phyloP scores from a whole-genome alignment of 2,113 vertebrate genomes.

The Podarcis cretensis region DNA sequence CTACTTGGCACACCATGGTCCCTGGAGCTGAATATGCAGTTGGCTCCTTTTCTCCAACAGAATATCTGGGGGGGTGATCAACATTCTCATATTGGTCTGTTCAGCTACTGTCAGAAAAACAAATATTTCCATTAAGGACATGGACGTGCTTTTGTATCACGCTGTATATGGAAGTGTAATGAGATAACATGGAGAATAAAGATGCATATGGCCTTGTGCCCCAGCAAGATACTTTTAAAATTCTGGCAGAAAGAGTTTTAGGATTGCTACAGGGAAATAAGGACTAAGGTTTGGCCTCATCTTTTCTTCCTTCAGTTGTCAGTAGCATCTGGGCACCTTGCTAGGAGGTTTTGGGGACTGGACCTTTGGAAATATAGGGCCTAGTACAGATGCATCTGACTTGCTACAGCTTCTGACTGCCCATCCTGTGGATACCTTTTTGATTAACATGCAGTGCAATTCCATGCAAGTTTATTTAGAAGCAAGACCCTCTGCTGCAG shows the following conservation, averaged over 20 bases:
- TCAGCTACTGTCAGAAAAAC: neutral
- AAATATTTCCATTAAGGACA: neutral
- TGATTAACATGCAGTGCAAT: neutral
- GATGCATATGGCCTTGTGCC: neutral
- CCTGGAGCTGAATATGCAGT: slow-evolving; percentile 38
- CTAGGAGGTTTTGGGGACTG: neutral
- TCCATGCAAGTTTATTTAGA: neutral
- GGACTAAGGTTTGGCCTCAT: neutral
- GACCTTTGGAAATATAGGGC: neutral
- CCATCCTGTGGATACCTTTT: neutral
- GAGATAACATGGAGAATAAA: neutral
- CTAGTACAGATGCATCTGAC: neutral
- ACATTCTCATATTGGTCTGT: neutral
- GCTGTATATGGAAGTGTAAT: neutral
- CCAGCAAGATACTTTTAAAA: neutral
- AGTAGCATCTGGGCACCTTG: neutral
- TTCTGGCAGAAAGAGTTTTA: neutral
- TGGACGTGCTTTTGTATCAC: neutral
- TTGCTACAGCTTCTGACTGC: neutral
- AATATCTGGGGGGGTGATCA: neutral
- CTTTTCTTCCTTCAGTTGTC: neutral
- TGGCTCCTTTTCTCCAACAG: slow-evolving; percentile 10
- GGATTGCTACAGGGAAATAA: neutral
- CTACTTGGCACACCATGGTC: slow-evolving; percentile 35
- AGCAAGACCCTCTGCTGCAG: neutral